Evolutionary conservation across 2,888 invertebrate species (phyloP), one percentile per base, ranked within the genome.

Genomic region (Plebejus anna): DNA sequence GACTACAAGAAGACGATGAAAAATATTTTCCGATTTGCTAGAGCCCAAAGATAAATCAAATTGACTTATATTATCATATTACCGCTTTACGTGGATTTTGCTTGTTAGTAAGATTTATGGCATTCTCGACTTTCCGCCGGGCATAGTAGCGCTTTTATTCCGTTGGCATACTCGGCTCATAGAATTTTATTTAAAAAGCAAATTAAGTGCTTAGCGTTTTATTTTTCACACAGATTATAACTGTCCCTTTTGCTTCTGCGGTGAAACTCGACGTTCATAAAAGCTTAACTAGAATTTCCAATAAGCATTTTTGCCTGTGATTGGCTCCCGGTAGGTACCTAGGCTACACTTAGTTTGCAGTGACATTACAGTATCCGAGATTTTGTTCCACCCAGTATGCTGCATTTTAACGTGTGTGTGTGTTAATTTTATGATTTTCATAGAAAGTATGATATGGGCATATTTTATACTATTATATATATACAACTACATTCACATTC

Each of bases 51-150:
- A 76, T 78, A 78, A 78, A 80, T 79, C 79, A 79, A 78, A 80
- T 79, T 77, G 79, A 79, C 78, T 76, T 79, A 78, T 78, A 77
- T 77, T 78, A 79, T 78, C 77, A 76, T 77, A 77, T 75, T 78
- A 76, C 77, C 77, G 66, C 76, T 76, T 75, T 76, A 76, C 77
- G 75, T 59, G 75, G 71, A 77, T 76, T 76, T 71, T 32, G 76
- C 79, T 79, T 79, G 78, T 80, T 80, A 80, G 75, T 22, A 75
- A 47, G 75, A 79, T 78, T 79, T 79, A 80, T 79, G 42, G 75
- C 72, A 77, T 77, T 78, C 78, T 79, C 77, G 59, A 77, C 78
- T 78, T 79, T 78, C 78, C 76, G 38, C 7, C 55, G 36, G 36
- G 55, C 57, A 36, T 38, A 76, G 36, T 70, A 76, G 42, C 70